Evolutionary conservation across 2,113 vertebrate species (phyloP).

Genomic region (Centropus unirufus): DNA sequence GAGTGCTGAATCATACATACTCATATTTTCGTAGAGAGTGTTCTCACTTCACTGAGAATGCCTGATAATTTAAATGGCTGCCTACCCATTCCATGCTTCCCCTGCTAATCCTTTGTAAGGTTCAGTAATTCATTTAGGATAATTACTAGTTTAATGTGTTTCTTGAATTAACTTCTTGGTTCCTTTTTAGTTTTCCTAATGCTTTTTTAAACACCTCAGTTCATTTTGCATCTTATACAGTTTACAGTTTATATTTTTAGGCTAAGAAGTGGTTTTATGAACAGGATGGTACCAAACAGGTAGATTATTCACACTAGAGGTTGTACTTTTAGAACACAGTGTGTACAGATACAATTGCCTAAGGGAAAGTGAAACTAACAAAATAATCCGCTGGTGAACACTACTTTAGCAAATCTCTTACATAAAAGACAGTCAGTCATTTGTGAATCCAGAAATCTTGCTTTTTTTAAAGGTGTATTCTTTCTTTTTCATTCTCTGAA

Average conservation of each 20-base stretch:
- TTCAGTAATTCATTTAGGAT: conserved; percentile 62
- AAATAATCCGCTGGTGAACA: conserved; percentile 74
- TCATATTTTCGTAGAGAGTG: conserved; percentile 27
- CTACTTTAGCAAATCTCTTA: conserved; percentile 75
- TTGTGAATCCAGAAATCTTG: conserved; percentile 76
- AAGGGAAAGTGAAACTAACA: conserved; percentile 83
- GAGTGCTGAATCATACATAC: conserved; percentile 46
- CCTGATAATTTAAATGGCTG: conserved; percentile 38
- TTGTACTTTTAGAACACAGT: conserved; percentile 76
- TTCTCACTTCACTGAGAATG: conserved; percentile 56
- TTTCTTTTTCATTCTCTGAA: conserved; percentile 68
- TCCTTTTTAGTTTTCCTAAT: conserved; percentile 65
- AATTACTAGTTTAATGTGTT: conserved; percentile 50
- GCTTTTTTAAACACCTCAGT: conserved; percentile 70
- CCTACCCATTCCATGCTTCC: conserved; percentile 51
- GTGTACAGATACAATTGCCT: conserved; percentile 79
- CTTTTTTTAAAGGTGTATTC: conserved; percentile 62
- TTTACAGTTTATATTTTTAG: conserved; percentile 79
- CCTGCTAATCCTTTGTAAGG: conserved; percentile 49
- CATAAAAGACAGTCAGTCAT: conserved; percentile 73
- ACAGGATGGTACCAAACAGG: conserved; percentile 78
- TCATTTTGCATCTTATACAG: conserved; percentile 79
- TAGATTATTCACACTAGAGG: conserved; percentile 80
- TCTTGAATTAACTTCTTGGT: conserved; percentile 61
- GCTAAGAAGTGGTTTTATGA: conserved; percentile 76